phyloP scores from a whole-genome alignment of 2,888 invertebrate genomes.

The Drosophila anomelani region DNA sequence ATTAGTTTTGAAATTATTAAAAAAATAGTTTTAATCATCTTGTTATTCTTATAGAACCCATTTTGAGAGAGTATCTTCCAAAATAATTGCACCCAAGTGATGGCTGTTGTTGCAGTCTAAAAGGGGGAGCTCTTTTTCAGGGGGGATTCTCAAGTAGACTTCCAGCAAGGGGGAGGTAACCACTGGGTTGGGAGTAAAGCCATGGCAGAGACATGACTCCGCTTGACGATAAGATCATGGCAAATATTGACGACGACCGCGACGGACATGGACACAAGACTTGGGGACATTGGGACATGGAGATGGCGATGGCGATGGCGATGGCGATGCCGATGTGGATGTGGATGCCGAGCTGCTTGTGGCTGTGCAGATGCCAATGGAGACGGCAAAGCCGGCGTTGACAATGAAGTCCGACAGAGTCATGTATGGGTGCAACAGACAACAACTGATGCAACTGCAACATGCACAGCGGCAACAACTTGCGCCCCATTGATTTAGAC shows the following conservation, averaged over 20 bases:
- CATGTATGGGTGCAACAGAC: constrained; percentile 57
- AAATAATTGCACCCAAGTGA: constrained; percentile 78
- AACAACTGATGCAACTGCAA: constrained; percentile 31
- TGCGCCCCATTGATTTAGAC: constrained; percentile 75
- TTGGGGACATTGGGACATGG: constrained; percentile 21
- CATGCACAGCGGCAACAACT: constrained; percentile 47
- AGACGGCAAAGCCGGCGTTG: constrained; percentile 42
- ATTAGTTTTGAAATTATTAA: too few species aligned
- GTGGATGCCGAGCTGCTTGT: constrained; percentile 15
- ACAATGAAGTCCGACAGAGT: constrained; percentile 56
- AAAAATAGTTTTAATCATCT: not conserved
- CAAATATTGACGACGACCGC: constrained; percentile 72
- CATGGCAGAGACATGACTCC: constrained; percentile 79
- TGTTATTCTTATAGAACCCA: not conserved
- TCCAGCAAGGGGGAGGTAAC: constrained; percentile 3
- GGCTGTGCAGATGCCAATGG: constrained; percentile 43
- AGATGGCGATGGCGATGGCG: constrained; percentile 44
- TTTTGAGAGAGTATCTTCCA: constrained; percentile 62
- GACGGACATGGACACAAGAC: constrained; percentile 31
- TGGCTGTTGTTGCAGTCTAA: constrained; percentile 24
- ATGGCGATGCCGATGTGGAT: constrained; percentile 20
- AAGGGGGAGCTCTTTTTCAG: not conserved
- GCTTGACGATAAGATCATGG: constrained; percentile 77
- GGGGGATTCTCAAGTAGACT: constrained; percentile 10
- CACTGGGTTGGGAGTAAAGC: constrained; percentile 35